Conservation (phyloP, 2,797 vertebrate genomes). For the Dermochelys coriacea region DNA sequence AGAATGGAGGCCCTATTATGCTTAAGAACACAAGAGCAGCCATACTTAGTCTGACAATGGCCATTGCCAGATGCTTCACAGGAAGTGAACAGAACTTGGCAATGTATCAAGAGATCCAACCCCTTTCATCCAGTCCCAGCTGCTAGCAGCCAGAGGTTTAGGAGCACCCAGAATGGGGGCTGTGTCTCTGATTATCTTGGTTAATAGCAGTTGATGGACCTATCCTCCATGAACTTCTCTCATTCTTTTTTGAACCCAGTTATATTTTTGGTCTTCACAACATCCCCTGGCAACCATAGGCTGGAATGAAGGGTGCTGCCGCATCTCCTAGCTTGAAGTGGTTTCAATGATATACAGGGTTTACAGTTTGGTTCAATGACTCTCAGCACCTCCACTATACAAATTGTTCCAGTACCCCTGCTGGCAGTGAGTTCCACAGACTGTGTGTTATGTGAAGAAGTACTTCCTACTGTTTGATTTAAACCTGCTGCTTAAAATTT, state of each 20-base stretch:
- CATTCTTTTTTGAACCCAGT: background rate
- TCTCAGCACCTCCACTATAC: no score
- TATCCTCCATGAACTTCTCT: background rate
- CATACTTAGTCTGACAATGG: background rate
- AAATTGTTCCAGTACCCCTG: no score
- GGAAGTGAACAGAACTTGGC: background rate
- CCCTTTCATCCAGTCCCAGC: background rate
- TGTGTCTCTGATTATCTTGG: background rate
- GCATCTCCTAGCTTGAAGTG: no score
- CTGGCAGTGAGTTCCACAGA: background rate
- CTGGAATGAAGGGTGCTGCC: no score
- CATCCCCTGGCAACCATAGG: background rate
- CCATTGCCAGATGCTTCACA: background rate
- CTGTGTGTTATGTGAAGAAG: background rate
- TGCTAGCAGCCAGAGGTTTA: background rate
- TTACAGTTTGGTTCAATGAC: no score
- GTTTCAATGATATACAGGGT: no score
- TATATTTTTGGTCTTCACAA: background rate
- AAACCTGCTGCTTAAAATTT: background rate
- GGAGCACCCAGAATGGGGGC: background rate
- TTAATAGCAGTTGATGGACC: background rate
- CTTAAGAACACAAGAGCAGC: background rate
- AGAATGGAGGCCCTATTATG: background rate
- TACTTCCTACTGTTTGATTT: background rate
- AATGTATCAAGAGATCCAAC: background rate